Percentiles rank a stretch among this genome's conserved stretches.
phyloP scores from a whole-genome alignment of 2,113 vertebrate species.

The Cnemophilus loriae region DNA sequence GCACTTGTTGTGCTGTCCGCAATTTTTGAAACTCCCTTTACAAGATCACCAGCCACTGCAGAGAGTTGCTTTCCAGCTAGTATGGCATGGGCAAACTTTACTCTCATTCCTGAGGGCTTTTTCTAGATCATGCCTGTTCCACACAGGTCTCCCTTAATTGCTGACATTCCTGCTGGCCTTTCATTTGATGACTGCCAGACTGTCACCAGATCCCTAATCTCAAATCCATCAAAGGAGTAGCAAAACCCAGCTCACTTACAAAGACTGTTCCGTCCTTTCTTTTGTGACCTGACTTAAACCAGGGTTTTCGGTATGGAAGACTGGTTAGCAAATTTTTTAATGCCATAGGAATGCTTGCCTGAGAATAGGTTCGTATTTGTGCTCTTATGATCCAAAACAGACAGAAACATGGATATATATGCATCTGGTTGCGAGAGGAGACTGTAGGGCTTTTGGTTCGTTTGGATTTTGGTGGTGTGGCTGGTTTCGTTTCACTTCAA shows the following conservation, averaged over 20 bases:
- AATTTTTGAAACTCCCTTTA: neutral
- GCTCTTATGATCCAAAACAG: neutral
- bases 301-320: neutral
- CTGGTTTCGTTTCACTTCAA: neutral
- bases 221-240: neutral
- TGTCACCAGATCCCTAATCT: neutral
- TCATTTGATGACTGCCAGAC: neutral
- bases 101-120: neutral
- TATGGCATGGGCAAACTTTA: neutral
- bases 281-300: neutral
- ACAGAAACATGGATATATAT: neutral
- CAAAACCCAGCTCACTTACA: neutral
- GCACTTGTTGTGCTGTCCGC: accelerated
- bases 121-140: neutral
- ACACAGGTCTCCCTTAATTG: neutral
- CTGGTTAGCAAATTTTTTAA: neutral
- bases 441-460: neutral
- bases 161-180: neutral
- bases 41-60: neutral
- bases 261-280: neutral
- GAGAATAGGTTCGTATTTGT: neutral
- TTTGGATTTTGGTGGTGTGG: neutral
- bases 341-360: neutral
- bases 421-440: neutral
- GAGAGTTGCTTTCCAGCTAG: neutral